Evolutionary conservation across 2,797 vertebrate genomes (phyloP).

Genomic region (Streptopelia turtur): DNA sequence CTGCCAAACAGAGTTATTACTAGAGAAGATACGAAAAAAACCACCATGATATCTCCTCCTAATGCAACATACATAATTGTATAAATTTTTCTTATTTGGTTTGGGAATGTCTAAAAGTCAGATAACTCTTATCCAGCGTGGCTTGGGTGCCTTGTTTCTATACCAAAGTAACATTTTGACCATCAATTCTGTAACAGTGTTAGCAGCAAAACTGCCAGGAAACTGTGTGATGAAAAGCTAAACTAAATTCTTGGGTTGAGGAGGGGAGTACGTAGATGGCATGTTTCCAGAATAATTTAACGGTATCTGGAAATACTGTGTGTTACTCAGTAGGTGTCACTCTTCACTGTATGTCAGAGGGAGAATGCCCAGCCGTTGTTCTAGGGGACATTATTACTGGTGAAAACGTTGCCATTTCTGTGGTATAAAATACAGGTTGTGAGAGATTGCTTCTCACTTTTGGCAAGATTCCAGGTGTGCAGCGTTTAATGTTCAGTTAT

Average conservation of each 20-base stretch:
- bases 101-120: not conserved
- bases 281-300: not conserved
- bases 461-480: not conserved
- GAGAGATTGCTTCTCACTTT: not conserved
- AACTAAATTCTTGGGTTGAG: not conserved
- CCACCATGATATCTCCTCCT: not conserved
- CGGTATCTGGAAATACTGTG: not conserved
- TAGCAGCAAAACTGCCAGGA: not conserved
- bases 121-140: not conserved
- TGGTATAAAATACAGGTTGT: not conserved
- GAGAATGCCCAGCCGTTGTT: not conserved
- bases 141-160: not conserved
- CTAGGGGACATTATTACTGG: not conserved
- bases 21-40: not conserved
- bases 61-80: not conserved
- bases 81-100: not conserved
- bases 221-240: not conserved
- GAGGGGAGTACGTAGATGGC: not conserved
- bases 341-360: slow-evolving; percentile 18
- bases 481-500: not conserved
- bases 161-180: not conserved
- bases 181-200: not conserved
- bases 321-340: slow-evolving; percentile 54
- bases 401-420: not conserved
- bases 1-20: not conserved